Conservation (phyloP, 2,888 invertebrate genomes). For the Xylota sylvarum region DNA sequence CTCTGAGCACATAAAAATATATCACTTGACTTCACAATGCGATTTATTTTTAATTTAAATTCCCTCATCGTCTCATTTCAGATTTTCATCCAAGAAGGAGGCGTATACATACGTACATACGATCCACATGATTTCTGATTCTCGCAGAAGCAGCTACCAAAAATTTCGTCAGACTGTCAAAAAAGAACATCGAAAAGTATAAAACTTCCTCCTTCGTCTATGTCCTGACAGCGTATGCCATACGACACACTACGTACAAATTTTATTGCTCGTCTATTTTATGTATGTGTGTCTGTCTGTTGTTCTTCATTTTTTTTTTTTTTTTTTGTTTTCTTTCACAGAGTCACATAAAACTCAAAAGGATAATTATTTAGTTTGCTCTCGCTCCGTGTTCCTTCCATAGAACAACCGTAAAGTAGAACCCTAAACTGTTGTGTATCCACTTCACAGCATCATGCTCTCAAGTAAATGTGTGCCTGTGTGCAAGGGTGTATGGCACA, state of each 20-base stretch:
- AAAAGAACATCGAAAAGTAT: constrained; percentile 12
- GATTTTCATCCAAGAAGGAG: constrained; percentile 22
- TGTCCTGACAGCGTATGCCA: background rate
- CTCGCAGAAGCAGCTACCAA: constrained; percentile 6
- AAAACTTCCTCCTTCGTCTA: constrained; percentile 34
- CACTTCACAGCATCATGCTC: constrained; percentile 12
- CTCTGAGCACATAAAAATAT: constrained; percentile 51
- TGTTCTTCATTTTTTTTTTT: background rate
- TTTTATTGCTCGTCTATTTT: constrained; percentile 42
- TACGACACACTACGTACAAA: constrained; percentile 20
- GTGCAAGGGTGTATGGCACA: constrained; percentile 8
- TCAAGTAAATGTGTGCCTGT: constrained; percentile 10
- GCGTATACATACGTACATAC: background rate
- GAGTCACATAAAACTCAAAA: constrained; percentile 41
- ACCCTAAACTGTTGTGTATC: constrained; percentile 11
- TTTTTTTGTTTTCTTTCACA: background rate
- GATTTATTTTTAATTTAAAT: constrained; percentile 70
- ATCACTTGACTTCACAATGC: constrained; percentile 69
- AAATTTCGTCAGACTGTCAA: constrained; percentile 30
- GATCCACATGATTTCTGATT: constrained; percentile 19
- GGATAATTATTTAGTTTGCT: constrained; percentile 66
- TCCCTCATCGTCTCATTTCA: constrained; percentile 51
- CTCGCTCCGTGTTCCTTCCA: background rate
- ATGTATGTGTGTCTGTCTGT: background rate
- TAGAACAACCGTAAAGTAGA: background rate